Evolutionary conservation across 1,140 invertebrate species (phyloP).

Genomic region (Bombus confusus): DNA sequence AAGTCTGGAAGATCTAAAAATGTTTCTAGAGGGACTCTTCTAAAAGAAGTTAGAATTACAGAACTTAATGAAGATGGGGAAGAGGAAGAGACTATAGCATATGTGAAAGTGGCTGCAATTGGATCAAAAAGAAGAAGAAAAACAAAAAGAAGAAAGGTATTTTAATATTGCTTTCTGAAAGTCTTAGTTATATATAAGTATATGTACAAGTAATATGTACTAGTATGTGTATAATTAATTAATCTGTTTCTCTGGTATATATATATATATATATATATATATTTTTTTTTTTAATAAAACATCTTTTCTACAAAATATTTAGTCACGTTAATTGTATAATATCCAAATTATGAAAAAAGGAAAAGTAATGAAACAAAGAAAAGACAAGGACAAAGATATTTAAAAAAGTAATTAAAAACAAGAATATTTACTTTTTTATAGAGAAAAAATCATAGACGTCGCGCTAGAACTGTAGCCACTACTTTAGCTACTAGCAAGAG

Average conservation of each 20-base stretch:
- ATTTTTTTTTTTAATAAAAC: conserved; percentile 14
- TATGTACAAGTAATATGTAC: neutral
- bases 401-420: conserved; percentile 40
- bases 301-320: conserved; percentile 18
- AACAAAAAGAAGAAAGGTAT: conserved; percentile 79
- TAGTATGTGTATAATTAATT: neutral
- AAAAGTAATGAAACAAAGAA: conserved; percentile 62
- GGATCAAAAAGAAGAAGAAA: conserved; percentile 65
- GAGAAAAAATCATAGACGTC: conserved; percentile 59
- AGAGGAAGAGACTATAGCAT: conserved; percentile 76
- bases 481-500: conserved; percentile 69
- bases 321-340: conserved; percentile 17
- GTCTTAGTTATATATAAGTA: neutral
- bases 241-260: neutral
- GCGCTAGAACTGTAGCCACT: conserved; percentile 67
- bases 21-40: conserved; percentile 76
- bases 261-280: no score
- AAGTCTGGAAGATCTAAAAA: conserved; percentile 69
- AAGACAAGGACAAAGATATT: conserved; percentile 75
- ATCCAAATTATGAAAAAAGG: conserved; percentile 2
- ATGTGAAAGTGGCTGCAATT: conserved; percentile 74
- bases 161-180: conserved; percentile 53
- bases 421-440: conserved; percentile 50
- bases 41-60: conserved; percentile 76
- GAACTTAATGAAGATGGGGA: conserved; percentile 77